Percentiles rank a stretch among this genome's conserved stretches.
Evolutionary conservation across 2,888 invertebrate species (phyloP).

Genomic region (Bimastos eiseni): DNA sequence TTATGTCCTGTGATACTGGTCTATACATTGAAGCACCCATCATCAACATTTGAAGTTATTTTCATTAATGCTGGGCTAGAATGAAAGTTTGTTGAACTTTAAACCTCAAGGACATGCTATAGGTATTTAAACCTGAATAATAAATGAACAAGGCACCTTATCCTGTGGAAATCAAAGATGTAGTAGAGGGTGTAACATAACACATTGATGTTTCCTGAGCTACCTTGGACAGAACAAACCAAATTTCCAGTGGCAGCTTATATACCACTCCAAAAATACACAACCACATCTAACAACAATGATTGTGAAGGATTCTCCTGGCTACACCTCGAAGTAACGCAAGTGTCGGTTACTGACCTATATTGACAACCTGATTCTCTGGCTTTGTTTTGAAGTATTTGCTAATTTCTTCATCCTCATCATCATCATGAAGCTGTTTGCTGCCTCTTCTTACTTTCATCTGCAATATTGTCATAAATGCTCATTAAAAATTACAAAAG

Average conservation of each 20-base stretch:
- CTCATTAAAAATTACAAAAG: background rate
- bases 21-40: background rate
- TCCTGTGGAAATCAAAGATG: background rate
- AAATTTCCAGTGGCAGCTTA: background rate
- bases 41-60: background rate
- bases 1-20: too few relatives aligned
- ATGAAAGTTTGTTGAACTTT: background rate
- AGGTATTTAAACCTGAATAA: background rate
- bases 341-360: constrained; percentile 76
- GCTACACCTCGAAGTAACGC: too few relatives aligned
- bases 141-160: background rate
- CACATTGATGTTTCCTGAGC: background rate
- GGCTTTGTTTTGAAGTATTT: constrained; percentile 65
- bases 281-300: background rate
- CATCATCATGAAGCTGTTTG: constrained; percentile 35
- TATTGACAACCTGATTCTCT: constrained; percentile 85
- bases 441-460: constrained; percentile 38
- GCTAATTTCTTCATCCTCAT: constrained; percentile 46
- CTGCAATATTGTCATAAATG: background rate
- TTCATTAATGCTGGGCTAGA: background rate
- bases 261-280: background rate
- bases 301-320: background rate
- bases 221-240: background rate
- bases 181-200: background rate
- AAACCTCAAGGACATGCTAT: background rate